Evolutionary conservation across 2,797 vertebrate species (phyloP).

Genomic region (Melanotaenia boesemani): DNA sequence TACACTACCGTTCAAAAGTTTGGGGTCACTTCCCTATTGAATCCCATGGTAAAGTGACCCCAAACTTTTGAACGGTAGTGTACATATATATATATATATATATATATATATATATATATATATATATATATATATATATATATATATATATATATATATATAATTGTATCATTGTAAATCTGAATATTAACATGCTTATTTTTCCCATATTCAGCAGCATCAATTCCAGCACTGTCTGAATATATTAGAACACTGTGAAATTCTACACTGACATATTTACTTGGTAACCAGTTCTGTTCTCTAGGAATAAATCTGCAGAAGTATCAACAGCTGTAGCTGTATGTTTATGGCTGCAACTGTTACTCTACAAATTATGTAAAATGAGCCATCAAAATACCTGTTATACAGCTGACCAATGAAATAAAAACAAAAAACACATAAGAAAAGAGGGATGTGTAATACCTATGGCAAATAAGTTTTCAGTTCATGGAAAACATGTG

Average conservation of each 20-base stretch:
- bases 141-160: too few relatives aligned
- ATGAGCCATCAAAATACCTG: conserved; percentile 2
- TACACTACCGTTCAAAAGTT: too few relatives aligned
- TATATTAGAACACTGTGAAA: not conserved
- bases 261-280: not conserved
- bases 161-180: not conserved
- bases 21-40: too few relatives aligned
- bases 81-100: too few relatives aligned
- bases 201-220: not conserved
- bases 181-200: not conserved
- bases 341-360: conserved; percentile 1
- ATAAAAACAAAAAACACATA: conserved; percentile 13
- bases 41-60: too few relatives aligned
- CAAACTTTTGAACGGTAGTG: too few relatives aligned
- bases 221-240: not conserved
- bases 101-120: too few relatives aligned
- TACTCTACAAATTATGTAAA: conserved; percentile 10
- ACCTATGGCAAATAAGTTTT: not conserved
- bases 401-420: conserved; percentile 3
- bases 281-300: not conserved
- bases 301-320: conserved; percentile 1
- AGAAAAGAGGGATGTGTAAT: not conserved
- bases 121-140: too few relatives aligned
- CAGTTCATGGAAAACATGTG: not conserved
- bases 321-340: conserved; percentile 1